These are phyloP conservation scores for Abrostola triplasia DNA, from an alignment of 2,888 invertebrate species.

Conservation along the genomic window DNA sequence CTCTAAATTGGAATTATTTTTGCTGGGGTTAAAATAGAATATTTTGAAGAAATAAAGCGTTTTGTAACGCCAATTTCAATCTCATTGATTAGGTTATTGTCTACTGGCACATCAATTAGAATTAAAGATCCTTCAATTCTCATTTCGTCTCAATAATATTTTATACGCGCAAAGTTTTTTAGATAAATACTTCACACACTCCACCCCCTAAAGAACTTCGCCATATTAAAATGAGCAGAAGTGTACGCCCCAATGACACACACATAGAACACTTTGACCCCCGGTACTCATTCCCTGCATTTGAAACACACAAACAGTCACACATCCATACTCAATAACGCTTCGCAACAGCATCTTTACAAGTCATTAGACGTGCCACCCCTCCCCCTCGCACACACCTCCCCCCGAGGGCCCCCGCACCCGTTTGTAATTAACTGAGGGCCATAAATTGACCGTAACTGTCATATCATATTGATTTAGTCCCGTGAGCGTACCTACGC, in stretches of 20 bases:
- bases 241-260: conserved; percentile 28
- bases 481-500: conserved; percentile 75
- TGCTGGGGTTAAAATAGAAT: conserved; percentile 7
- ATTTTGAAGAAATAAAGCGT: too few relatives aligned
- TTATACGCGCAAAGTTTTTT: conserved; percentile 1
- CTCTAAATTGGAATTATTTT: conserved; percentile 49
- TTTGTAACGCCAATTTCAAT: too few relatives aligned
- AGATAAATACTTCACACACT: conserved; percentile 7
- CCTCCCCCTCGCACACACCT: conserved; percentile 52
- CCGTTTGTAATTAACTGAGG: conserved; percentile 87
- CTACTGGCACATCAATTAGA: not conserved
- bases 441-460: conserved; percentile 89
- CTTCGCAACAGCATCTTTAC: conserved; percentile 79
- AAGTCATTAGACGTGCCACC: conserved; percentile 82
- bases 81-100: too few relatives aligned
- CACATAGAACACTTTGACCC: conserved; percentile 26
- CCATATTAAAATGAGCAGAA: conserved; percentile 16
- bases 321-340: conserved; percentile 62
- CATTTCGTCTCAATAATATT: not conserved
- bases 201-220: conserved; percentile 24
- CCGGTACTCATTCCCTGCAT: conserved; percentile 20
- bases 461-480: conserved; percentile 89
- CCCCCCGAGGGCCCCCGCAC: conserved; percentile 64
- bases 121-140: not conserved
- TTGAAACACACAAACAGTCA: conserved; percentile 56